A percentile compares a stretch with the other conserved stretches of the same genome.
These are phyloP conservation scores for Triplophysa rosa DNA, from an alignment of 2,113 vertebrate species.

Conservation along the genomic window DNA sequence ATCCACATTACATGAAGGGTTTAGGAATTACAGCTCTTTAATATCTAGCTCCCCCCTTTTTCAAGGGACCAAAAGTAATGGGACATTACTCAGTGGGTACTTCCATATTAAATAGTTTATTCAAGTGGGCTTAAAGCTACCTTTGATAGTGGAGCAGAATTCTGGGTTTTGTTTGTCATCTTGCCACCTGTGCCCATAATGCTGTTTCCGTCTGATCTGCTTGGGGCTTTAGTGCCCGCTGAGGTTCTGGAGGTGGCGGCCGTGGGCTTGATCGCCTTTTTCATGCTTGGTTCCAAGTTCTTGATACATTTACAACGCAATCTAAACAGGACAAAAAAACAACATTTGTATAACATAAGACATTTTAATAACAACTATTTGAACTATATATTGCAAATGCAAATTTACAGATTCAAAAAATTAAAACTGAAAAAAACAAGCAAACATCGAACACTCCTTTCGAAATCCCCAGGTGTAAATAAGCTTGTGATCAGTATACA, in stretches of 20 bases:
- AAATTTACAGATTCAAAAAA: too few species aligned
- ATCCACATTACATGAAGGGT: too few species aligned
- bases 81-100: neutral
- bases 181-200: conserved; percentile 68
- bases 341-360: too few species aligned
- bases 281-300: conserved; percentile 83
- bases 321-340: conserved; percentile 25
- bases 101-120: neutral
- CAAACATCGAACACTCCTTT: too few species aligned
- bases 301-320: conserved; percentile 85
- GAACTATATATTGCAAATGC: too few species aligned
- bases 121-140: conserved; percentile 55
- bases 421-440: too few species aligned
- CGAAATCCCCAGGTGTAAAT: too few species aligned
- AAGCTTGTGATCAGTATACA: too few species aligned
- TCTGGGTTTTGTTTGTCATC: conserved; percentile 68
- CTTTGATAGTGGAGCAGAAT: conserved; percentile 76
- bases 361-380: too few species aligned
- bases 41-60: too few species aligned
- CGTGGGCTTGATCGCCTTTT: conserved; percentile 83
- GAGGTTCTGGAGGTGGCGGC: conserved; percentile 56
- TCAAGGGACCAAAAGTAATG: too few species aligned
- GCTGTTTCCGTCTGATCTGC: conserved; percentile 73
- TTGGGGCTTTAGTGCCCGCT: conserved; percentile 69
- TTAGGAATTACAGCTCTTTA: too few species aligned